Evolutionary conservation across 2,797 vertebrate species (phyloP).

Genomic region (Dicrostonyx torquatus): DNA sequence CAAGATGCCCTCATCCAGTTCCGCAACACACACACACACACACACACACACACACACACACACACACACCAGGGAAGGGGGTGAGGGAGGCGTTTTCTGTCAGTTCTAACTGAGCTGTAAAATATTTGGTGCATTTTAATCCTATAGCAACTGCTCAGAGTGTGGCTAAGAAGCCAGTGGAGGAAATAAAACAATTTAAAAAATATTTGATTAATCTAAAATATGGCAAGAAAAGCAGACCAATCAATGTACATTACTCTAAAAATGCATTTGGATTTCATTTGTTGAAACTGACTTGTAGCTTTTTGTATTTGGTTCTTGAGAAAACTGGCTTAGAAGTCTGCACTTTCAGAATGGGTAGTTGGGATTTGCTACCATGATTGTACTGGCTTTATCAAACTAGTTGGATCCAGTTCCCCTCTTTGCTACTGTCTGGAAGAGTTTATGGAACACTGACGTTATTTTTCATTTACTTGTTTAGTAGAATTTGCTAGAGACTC

Average conservation of each 20-base stretch:
- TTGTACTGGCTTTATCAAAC: neutral
- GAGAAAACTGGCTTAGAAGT: conserved; percentile 7
- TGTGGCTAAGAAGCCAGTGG: neutral
- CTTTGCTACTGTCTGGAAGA: neutral
- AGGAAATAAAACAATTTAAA: neutral
- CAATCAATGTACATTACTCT: neutral
- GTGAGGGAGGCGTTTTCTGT: neutral
- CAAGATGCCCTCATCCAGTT: neutral
- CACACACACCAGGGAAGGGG: neutral
- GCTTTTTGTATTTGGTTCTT: neutral
- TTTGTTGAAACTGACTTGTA: neutral
- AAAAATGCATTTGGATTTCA: neutral
- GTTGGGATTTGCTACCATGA: neutral
- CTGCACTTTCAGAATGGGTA: neutral
- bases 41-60: neutral
- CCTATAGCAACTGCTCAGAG: neutral
- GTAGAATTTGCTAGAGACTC: neutral
- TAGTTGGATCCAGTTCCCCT: neutral
- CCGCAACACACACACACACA: neutral
- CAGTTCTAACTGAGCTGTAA: neutral
- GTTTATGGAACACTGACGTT: neutral
- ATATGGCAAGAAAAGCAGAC: neutral
- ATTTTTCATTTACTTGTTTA: neutral
- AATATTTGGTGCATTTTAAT: neutral
- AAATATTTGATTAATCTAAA: neutral